Evolutionary conservation across 2,797 vertebrate species (phyloP), one percentile per base, ranked within the genome.

Genomic region (Hephaestus fuliginosus): DNA sequence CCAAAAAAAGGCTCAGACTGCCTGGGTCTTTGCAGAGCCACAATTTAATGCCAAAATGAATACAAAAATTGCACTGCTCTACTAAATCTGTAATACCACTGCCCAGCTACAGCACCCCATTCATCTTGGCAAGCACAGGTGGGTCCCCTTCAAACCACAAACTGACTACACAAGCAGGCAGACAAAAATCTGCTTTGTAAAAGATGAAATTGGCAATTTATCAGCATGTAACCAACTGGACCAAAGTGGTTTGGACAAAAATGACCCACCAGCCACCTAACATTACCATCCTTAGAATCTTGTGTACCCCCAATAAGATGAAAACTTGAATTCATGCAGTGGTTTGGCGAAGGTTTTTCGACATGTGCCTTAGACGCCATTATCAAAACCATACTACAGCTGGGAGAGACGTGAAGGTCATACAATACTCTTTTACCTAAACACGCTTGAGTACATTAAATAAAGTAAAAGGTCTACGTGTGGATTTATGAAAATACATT

Each of bases 141-240:
- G 30, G 65, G 48, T 36, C 44, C 22, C 53, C 67, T 55, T 70
- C 5, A 63, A 67, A 68, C 51, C 69, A 74, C 57, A 73, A 56
- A 60, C 58, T 74, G 28, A 70, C 46, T 48, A 57, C 51, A 41
- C 49, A 52, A 62, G 39, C 46, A 52, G 22, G 12, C 41, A 70
- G 56, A 79, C 76, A 78, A 64, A 79, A 83, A 44, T 43, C 9
- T 70, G 46, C 61, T 55, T 68, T 83, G 25, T 76, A 74, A 33
- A 43, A 49, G 8, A 65, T 67, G 67, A 83, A 53, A 48, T 13
- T 83, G 73, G 56, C 20, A 68, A 55, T n/a, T 9, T 73, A 25
- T 70, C 33, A 28, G 44, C 28, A 25, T 65, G n/a, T 55, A 78
- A 36, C 62, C 63, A 53, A n/a, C 36, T 49, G 7, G 53, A 62